These are phyloP conservation scores for Macropus fuliginosus DNA, from an alignment of 2,797 vertebrate species.

Conservation along the genomic window DNA sequence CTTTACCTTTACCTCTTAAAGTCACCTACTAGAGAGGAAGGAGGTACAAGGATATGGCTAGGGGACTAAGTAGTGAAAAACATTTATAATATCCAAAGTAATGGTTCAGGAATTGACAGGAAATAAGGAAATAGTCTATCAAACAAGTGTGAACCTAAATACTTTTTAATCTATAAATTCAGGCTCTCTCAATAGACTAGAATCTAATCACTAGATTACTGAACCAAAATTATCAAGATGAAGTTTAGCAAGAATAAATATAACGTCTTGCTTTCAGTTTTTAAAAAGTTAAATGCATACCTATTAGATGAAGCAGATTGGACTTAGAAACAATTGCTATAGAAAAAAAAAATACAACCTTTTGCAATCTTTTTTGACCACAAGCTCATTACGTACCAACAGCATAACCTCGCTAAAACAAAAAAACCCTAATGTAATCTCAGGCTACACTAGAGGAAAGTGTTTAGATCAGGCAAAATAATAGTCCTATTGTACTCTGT, in stretches of 20 bases:
- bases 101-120: neutral
- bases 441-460: neutral
- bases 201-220: neutral
- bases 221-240: neutral
- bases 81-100: neutral
- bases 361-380: neutral
- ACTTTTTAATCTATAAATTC: neutral
- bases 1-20: neutral
- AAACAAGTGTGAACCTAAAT: neutral
- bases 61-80: neutral
- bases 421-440: neutral
- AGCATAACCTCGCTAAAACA: neutral
- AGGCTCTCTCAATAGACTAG: neutral
- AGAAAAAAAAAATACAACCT: neutral
- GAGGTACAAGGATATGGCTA: neutral
- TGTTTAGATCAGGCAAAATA: neutral
- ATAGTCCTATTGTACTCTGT: neutral
- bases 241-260: neutral
- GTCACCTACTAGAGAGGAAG: neutral
- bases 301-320: neutral
- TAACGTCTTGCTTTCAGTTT: neutral
- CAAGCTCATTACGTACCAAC: neutral
- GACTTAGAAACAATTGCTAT: neutral
- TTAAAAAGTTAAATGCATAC: neutral
- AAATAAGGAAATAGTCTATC: neutral